Evolutionary conservation across 2,797 vertebrate genomes (phyloP).

Genomic region (Rhabdomys pumilio): DNA sequence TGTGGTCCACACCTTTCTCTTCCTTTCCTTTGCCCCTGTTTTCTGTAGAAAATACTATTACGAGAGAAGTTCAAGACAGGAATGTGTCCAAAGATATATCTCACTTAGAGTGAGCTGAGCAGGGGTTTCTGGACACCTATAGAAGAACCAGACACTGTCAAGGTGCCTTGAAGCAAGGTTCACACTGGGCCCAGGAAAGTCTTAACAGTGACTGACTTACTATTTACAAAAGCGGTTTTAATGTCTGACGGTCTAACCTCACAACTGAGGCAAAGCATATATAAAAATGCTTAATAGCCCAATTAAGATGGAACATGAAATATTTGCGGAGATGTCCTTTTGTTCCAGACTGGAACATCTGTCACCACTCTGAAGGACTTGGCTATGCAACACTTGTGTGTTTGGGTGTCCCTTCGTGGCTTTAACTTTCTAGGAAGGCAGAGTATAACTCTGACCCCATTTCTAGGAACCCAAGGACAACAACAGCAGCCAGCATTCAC

Average conservation of each 20-base stretch:
- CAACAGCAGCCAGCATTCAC: neutral
- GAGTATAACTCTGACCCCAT: slow-evolving; percentile 32
- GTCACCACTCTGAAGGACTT: neutral
- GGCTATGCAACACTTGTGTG: neutral
- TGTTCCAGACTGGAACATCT: slow-evolving; percentile 55
- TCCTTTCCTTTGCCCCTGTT: neutral
- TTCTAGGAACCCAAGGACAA: slow-evolving; percentile 60
- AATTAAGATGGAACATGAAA: slow-evolving; percentile 26
- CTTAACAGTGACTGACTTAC: neutral
- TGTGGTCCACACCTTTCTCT: neutral
- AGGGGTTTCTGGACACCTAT: neutral
- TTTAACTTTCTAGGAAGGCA: slow-evolving; percentile 65
- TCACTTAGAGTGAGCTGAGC: neutral
- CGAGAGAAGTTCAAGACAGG: neutral
- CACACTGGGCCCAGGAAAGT: neutral
- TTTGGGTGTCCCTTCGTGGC: slow-evolving; percentile 36
- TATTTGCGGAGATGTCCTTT: neutral
- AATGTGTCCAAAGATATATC: neutral
- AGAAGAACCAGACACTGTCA: neutral
- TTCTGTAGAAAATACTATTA: neutral
- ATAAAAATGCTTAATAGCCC: neutral
- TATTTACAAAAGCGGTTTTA: neutral
- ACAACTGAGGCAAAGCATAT: neutral
- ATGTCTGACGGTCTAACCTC: neutral
- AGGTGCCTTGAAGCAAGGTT: neutral